Evolutionary conservation across 1,140 invertebrate species (phyloP).

Genomic region (Agrilus planipennis): DNA sequence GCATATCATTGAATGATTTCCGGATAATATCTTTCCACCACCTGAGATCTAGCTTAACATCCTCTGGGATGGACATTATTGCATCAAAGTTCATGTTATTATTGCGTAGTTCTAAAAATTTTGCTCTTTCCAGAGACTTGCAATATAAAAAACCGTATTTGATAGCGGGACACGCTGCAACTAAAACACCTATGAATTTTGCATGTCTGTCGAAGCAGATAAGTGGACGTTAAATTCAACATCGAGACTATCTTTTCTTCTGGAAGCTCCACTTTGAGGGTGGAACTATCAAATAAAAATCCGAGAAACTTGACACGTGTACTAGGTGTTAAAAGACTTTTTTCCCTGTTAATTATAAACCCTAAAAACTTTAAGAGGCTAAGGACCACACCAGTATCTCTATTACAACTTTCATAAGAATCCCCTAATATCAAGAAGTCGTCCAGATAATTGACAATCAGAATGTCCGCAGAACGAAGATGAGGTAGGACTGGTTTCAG

Average conservation of each 20-base stretch:
- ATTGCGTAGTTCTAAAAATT: conserved; percentile 7
- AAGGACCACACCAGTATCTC: conserved; percentile 1
- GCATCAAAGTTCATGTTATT: conserved; percentile 2
- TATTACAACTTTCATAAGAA: conserved; percentile 5
- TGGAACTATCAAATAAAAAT: conserved; percentile 13
- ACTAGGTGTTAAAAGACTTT: conserved; percentile 15
- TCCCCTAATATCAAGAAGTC: conserved; percentile 21
- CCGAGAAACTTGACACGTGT: conserved; percentile 17
- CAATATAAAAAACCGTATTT: conserved; percentile 15
- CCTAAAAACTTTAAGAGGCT: conserved; percentile 6
- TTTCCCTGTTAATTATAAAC: conserved; percentile 17
- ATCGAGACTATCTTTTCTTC: conserved; percentile 10
- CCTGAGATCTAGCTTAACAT: conserved; percentile 3
- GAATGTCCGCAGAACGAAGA: conserved; percentile 9
- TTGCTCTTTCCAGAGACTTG: conserved; percentile 16
- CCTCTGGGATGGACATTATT: conserved; percentile 1
- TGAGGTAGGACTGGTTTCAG: conserved; percentile 13
- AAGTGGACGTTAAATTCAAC: conserved; percentile 6
- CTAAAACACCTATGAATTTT: conserved; percentile 17
- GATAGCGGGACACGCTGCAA: conserved; percentile 15
- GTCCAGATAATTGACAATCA: conserved; percentile 24
- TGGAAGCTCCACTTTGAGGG: conserved; percentile 15
- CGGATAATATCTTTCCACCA: conserved; percentile 9
- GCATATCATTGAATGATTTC: not conserved
- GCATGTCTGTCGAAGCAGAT: conserved; percentile 6